Evolutionary conservation across 2,113 vertebrate genomes (phyloP).

Genomic region (Lepisosteus osseus): DNA sequence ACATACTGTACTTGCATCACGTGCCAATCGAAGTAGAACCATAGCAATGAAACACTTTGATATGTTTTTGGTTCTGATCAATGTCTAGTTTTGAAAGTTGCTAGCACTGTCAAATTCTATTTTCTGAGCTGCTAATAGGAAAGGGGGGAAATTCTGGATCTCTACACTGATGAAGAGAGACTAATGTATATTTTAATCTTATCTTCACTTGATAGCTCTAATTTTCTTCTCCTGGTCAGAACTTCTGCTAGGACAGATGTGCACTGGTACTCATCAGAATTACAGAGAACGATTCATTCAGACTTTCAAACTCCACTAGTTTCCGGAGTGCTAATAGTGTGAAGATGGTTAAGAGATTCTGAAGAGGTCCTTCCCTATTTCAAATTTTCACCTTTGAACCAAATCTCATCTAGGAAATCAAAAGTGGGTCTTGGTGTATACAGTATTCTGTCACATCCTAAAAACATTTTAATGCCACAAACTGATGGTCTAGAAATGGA

Average conservation of each 20-base stretch:
- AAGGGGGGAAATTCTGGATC: not conserved
- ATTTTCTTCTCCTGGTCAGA: not conserved
- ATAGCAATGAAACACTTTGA: not conserved
- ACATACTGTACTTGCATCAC: no score
- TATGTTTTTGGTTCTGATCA: not conserved
- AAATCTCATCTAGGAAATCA: no score
- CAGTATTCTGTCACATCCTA: no score
- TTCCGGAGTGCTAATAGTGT: not conserved
- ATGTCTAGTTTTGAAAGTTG: not conserved
- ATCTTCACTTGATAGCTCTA: not conserved
- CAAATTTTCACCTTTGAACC: no score
- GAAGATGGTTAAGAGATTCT: no score
- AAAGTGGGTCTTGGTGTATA: no score
- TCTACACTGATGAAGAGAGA: not conserved
- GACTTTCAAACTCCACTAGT: not conserved
- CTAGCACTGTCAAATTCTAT: not conserved
- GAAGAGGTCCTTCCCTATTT: no score
- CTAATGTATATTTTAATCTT: not conserved
- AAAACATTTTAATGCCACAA: no score
- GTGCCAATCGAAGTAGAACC: not conserved
- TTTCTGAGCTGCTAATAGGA: not conserved
- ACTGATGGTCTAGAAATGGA: no score
- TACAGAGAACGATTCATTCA: not conserved
- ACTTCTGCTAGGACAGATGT: not conserved
- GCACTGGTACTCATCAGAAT: not conserved